These are phyloP conservation scores for Scrobipalpa costella DNA, from an alignment of 2,888 invertebrate species.

Conservation along the genomic window DNA sequence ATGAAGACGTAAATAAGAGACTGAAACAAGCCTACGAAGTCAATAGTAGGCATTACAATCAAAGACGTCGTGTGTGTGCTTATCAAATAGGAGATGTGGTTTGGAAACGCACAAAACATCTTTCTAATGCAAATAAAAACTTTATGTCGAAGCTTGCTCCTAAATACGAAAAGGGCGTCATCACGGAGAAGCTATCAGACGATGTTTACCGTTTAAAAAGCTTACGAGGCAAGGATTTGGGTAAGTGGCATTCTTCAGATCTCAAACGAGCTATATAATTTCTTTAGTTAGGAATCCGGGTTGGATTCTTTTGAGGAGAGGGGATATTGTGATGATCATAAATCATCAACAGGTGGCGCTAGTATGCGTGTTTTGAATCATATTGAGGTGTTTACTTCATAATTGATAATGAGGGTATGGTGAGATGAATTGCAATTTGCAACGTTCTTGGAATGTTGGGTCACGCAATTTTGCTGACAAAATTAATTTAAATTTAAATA, in stretches of 20 bases:
- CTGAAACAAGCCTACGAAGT: not conserved
- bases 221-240: constrained; percentile 8
- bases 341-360: no score
- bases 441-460: no score
- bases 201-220: not conserved
- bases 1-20: no score
- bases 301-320: constrained; percentile 1
- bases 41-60: not conserved
- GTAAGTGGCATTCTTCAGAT: constrained; percentile 13
- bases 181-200: not conserved
- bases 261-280: not conserved
- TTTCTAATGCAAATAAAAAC: not conserved
- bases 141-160: constrained; percentile 15
- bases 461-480: no score
- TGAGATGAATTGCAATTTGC: no score
- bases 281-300: not conserved
- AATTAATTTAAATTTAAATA: no score
- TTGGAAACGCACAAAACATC: constrained; percentile 1
- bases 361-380: no score
- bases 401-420: no score
- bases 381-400: no score
- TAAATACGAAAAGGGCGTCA: constrained; percentile 5
- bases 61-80: not conserved
- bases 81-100: constrained; percentile 15
- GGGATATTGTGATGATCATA: not conserved